Evolutionary conservation across 2,113 vertebrate species (phyloP).

Genomic region (Xenus cinereus): DNA sequence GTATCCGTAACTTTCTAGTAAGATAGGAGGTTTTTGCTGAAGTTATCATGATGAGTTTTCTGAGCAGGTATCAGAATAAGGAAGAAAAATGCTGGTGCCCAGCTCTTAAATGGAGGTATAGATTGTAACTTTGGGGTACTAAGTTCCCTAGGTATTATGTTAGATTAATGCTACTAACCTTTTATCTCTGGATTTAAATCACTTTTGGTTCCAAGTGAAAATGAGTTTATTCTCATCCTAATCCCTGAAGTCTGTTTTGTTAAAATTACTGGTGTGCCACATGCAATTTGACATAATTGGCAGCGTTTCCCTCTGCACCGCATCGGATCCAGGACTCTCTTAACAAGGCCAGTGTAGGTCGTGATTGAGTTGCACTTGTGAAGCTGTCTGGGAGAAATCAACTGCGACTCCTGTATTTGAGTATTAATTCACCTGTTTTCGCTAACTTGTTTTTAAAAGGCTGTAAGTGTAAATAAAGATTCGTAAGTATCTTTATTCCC

Average conservation of each 20-base stretch:
- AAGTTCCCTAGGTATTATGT: background rate
- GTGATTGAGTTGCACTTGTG: background rate
- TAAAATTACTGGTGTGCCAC: background rate
- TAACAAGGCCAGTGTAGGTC: background rate
- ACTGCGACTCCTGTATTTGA: background rate
- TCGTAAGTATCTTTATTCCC: slow-evolving; percentile 21
- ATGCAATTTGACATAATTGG: background rate
- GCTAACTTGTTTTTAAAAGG: background rate
- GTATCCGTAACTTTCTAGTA: background rate
- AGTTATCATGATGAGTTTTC: background rate
- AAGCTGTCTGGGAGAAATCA: background rate
- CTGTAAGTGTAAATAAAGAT: slow-evolving; percentile 21
- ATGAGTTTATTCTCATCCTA: background rate
- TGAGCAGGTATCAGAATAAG: background rate
- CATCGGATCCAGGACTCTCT: background rate
- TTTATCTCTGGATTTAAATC: slow-evolving; percentile 1
- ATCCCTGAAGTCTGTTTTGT: slow-evolving; percentile 4
- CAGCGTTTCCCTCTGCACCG: background rate
- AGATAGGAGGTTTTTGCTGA: background rate
- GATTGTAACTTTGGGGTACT: background rate
- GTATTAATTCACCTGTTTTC: background rate
- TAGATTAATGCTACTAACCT: background rate
- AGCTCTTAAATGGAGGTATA: background rate
- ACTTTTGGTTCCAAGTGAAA: background rate
- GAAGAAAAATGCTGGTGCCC: background rate